Conservation (phyloP, 2,113 vertebrate genomes). For the Cygnus buccinator region DNA sequence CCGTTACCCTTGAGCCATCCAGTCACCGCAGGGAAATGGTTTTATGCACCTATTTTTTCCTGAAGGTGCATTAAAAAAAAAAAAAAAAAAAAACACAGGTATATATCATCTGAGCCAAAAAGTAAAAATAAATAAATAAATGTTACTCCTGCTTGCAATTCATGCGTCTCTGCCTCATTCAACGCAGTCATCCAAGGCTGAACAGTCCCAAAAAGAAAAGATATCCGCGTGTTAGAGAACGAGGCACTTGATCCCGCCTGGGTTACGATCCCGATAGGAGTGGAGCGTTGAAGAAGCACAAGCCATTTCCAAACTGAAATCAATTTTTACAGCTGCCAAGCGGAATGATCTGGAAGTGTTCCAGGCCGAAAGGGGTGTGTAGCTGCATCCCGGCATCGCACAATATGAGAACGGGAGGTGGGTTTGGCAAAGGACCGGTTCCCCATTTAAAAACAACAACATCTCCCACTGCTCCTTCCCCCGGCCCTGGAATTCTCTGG, state of each 20-base stretch:
- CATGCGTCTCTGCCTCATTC: background rate
- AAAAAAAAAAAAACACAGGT: background rate
- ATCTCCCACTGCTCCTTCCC: slow-evolving; percentile 60
- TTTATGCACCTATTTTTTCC: background rate
- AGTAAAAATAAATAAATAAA: background rate
- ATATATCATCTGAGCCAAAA: background rate
- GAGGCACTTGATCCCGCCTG: background rate
- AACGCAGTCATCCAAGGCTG: background rate
- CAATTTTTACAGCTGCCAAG: slow-evolving; percentile 68
- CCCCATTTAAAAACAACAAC: slow-evolving; percentile 56
- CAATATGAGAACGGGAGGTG: slow-evolving; percentile 68
- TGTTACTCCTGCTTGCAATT: background rate
- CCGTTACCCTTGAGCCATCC: slow-evolving; percentile 6
- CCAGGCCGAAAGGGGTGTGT: slow-evolving; percentile 75
- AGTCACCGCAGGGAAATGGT: background rate
- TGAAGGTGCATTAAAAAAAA: background rate
- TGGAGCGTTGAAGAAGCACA: slow-evolving; percentile 11
- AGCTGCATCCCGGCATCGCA: slow-evolving; percentile 59
- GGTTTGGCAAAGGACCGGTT: slow-evolving; percentile 70
- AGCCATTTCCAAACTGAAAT: slow-evolving; percentile 74
- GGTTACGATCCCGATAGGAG: background rate
- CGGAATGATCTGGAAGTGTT: slow-evolving; percentile 59
- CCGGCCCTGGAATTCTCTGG: slow-evolving; percentile 41
- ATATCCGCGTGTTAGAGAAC: background rate
- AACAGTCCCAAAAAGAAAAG: background rate